Conservation (phyloP, 2,888 invertebrate genomes). For the Apocheima hispidaria region DNA sequence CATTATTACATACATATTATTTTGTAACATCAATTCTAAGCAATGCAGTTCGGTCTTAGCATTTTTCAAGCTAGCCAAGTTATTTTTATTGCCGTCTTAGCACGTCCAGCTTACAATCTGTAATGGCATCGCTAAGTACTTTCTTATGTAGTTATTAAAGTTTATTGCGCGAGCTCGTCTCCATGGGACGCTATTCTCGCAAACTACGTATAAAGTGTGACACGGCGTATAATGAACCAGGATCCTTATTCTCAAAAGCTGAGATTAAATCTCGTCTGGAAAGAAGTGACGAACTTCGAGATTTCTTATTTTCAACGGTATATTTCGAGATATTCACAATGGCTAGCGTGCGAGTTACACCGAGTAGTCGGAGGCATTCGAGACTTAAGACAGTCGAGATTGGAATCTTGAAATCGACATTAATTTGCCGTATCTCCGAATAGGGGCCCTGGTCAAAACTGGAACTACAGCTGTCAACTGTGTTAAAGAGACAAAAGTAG, state of each 20-base stretch:
- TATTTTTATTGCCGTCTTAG: slow-evolving; percentile 28
- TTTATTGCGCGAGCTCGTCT: slow-evolving; percentile 48
- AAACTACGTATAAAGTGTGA: slow-evolving; percentile 2
- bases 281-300: no score
- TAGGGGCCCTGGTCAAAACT: slow-evolving; percentile 33
- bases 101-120: slow-evolving; percentile 22
- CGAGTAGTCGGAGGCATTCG: no score
- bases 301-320: no score
- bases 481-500: neutral
- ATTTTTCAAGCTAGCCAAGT: slow-evolving; percentile 19
- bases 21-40: neutral
- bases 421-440: no score
- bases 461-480: neutral
- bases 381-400: no score
- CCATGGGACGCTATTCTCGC: slow-evolving; percentile 54
- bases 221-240: neutral
- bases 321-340: no score
- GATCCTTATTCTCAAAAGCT: no score
- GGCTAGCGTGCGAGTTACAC: no score
- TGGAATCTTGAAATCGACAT: no score
- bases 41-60: slow-evolving; percentile 9
- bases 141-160: slow-evolving; percentile 35
- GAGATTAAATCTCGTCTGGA: no score
- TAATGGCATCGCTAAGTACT: slow-evolving; percentile 42
- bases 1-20: no score